Evolutionary conservation across 1,140 invertebrate genomes (phyloP).

Genomic region (Drosophila asahinai): DNA sequence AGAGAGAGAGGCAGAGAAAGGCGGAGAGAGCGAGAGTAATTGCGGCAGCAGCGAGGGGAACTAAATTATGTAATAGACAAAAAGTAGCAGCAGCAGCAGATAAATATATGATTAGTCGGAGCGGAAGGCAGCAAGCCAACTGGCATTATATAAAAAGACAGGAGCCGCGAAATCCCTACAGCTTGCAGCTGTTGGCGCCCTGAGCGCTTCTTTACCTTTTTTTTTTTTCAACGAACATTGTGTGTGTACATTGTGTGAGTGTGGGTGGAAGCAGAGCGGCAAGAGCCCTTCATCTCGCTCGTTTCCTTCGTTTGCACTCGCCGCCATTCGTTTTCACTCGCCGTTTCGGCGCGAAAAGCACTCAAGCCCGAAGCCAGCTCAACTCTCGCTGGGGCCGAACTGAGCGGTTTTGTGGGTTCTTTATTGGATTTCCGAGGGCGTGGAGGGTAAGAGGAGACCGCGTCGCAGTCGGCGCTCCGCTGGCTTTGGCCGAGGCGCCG

Average conservation of each 20-base stretch:
- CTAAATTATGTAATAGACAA: conserved; percentile 74
- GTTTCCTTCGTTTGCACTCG: not conserved
- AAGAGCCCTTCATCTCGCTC: conserved; percentile 9
- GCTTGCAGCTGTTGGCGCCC: conserved; percentile 25
- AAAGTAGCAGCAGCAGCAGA: conserved; percentile 55
- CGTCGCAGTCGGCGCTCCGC: conserved; percentile 14
- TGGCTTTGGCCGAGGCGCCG: conserved; percentile 33
- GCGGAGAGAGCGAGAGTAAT: conserved; percentile 5
- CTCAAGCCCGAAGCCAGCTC: conserved; percentile 14
- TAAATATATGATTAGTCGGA: conserved; percentile 77
- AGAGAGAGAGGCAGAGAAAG: not conserved
- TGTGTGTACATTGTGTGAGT: not conserved
- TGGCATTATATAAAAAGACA: conserved; percentile 54
- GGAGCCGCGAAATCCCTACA: conserved; percentile 7
- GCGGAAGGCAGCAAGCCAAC: conserved; percentile 45
- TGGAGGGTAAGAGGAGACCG: conserved; percentile 10
- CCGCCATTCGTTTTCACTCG: conserved; percentile 24
- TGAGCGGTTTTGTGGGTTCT: conserved; percentile 15
- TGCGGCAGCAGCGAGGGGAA: conserved; percentile 14
- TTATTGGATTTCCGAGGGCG: conserved; percentile 65
- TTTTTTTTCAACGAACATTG: conserved; percentile 4
- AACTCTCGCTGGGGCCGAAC: conserved; percentile 20
- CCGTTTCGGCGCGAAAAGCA: conserved; percentile 5
- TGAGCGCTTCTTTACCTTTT: conserved; percentile 32
- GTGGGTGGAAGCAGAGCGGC: conserved; percentile 47